Evolutionary conservation across 1,140 invertebrate genomes (phyloP), one percentile per base, ranked within the genome.

Genomic region (Drosophila leontia): DNA sequence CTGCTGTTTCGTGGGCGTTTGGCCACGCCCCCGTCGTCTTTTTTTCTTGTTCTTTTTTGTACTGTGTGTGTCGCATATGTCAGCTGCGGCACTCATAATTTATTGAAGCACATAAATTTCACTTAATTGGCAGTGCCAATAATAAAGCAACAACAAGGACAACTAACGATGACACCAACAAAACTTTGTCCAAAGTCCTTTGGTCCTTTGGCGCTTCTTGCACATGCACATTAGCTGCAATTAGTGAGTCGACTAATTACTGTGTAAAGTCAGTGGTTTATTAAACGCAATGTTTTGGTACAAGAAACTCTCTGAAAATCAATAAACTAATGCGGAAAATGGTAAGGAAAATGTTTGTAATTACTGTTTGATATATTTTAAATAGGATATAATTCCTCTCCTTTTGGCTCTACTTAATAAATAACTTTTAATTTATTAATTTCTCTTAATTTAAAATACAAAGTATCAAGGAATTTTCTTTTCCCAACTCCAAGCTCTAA

Each of bases 81-180:
- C 84, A 87, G 84, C 84, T 87, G 84, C 68, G 72, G 34, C 64
- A 74, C 77, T 88, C 74, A 84, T 90, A 84, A 84, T 78, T 88
- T 88, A 88, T 88, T 88, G 80, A 88, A 78, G 84, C 84, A 80
- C 80, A 88, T 88, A 90, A 88, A 90, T 90, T 88, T 90, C 77
- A 84, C 80, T 87, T 88, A 87, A 87, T 87, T 87, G 84, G 84
- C 83, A 84, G 68, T 88, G 84, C 61, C 84, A 88, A 84, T 78
- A 70, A 83, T 68, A 80, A 53, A 67, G 60, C 69, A 71, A 45
- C 55, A 77, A 70, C 68, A 61, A 64, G 26, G 47, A 58, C 50
- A 45, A 67, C 50, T 57, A 63, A 78, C 58, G 68, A 69, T 68
- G 72, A 80, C 51, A 71, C 61, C 61, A 57, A 59, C 75, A 63